Conservation (phyloP, 2,888 invertebrate species). For the Parelbella ahira region DNA sequence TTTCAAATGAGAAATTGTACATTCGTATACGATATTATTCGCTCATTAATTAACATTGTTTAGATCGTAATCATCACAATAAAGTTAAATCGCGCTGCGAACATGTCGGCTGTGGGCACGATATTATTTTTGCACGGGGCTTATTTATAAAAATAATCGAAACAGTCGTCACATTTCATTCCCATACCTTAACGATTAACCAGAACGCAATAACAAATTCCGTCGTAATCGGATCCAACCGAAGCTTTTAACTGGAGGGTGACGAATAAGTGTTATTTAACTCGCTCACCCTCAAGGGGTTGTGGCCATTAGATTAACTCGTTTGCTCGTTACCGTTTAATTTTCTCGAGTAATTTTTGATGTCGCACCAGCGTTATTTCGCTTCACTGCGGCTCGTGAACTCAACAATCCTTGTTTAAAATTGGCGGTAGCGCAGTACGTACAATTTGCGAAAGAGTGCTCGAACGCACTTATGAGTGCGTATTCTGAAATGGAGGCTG, state of each 20-base stretch:
- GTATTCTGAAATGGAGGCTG: constrained; percentile 1
- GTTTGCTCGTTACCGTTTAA: too few relatives aligned
- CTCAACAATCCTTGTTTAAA: constrained; percentile 20
- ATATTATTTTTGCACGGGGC: constrained; percentile 19
- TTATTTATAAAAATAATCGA: constrained; percentile 23
- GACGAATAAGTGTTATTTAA: not conserved
- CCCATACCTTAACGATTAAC: too few relatives aligned
- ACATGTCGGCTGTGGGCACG: constrained; percentile 13
- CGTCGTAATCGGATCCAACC: too few relatives aligned
- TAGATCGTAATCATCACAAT: too few relatives aligned
- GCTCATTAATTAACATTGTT: too few relatives aligned
- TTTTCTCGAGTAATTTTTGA: too few relatives aligned
- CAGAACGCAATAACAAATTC: too few relatives aligned
- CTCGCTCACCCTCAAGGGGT: not conserved
- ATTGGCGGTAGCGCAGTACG: constrained; percentile 17
- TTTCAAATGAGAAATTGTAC: too few relatives aligned
- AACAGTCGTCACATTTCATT: constrained; percentile 12
- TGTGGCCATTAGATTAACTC: not conserved
- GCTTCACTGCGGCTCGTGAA: constrained; percentile 3
- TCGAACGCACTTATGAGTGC: constrained; percentile 2
- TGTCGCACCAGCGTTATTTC: not conserved
- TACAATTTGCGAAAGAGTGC: constrained; percentile 15
- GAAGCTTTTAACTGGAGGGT: not conserved
- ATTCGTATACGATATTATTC: too few relatives aligned
- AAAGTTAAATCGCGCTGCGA: constrained; percentile 9